Percentiles rank a stretch among this genome's conserved stretches.
Evolutionary conservation across 2,113 vertebrate genomes (phyloP).

Genomic region (Cheirogaleus medius): DNA sequence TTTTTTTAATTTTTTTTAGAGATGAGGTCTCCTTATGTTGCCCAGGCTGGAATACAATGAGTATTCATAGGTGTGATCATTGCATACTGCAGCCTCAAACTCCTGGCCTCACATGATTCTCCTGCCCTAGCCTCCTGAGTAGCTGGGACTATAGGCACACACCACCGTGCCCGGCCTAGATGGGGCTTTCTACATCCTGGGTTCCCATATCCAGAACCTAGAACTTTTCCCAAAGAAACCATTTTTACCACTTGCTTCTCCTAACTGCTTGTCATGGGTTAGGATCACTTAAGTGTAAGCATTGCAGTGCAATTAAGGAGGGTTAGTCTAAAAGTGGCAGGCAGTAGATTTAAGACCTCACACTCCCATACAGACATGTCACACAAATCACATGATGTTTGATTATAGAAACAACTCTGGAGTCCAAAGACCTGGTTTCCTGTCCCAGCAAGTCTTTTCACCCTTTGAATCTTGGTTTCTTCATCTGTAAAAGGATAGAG

Average conservation of each 20-base stretch:
- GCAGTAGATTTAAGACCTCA: constrained; percentile 13
- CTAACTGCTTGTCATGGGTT: background rate
- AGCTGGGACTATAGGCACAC: background rate
- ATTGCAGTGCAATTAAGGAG: background rate
- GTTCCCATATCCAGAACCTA: constrained; percentile 1
- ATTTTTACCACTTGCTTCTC: background rate
- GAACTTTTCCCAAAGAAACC: background rate
- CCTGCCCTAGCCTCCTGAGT: background rate
- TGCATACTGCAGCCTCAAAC: background rate
- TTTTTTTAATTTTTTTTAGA: background rate
- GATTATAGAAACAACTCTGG: background rate
- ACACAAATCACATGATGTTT: background rate
- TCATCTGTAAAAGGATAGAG: background rate
- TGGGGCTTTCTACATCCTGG: background rate
- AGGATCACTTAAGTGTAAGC: background rate
- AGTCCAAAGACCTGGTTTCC: constrained; percentile 39
- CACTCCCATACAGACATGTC: background rate
- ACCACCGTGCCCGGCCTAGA: background rate
- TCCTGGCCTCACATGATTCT: background rate
- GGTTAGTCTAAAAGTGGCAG: constrained; percentile 17
- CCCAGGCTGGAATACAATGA: background rate
- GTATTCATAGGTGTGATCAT: background rate
- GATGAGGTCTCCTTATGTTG: background rate
- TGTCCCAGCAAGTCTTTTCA: background rate
- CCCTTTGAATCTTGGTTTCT: background rate